phyloP scores from a whole-genome alignment of 2,888 invertebrate species.

The Rotaria socialis region DNA sequence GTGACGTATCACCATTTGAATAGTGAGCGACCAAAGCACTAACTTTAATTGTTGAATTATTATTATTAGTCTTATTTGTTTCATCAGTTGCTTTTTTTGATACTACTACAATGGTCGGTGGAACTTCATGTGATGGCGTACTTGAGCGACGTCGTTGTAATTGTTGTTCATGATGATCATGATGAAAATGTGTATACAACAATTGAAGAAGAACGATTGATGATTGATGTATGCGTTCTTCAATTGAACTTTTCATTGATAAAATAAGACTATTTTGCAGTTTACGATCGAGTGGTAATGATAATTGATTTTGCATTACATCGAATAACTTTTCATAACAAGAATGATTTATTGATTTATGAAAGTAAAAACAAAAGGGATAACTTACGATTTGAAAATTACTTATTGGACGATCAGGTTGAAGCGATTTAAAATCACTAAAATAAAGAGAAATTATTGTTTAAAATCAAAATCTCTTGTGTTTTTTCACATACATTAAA shows the following conservation, averaged over 20 bases:
- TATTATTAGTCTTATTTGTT: background rate
- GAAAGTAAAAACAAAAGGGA: no score
- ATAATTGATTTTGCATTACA: background rate
- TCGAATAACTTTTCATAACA: background rate
- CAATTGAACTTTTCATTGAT: background rate
- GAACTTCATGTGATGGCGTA: background rate
- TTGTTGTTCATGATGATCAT: background rate
- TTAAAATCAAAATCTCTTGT: no score
- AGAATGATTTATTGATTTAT: background rate
- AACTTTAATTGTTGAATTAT: background rate
- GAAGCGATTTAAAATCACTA: slow-evolving; percentile 38
- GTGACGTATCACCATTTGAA: background rate
- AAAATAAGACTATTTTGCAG: slow-evolving; percentile 19
- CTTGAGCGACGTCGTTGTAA: background rate
- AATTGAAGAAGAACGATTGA: background rate
- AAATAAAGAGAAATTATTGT: background rate
- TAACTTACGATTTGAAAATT: slow-evolving; percentile 32
- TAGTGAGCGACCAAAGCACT: slow-evolving; percentile 24
- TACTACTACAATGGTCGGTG: background rate
- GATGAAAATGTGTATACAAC: slow-evolving; percentile 27
- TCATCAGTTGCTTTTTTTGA: background rate
- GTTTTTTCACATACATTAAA: slow-evolving; percentile 13
- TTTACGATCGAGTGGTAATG: slow-evolving; percentile 3
- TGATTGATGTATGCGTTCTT: background rate
- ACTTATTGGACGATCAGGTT: background rate